Evolutionary conservation across 2,797 vertebrate genomes (phyloP), one percentile per base, ranked within the genome.

Genomic region (Lindbergichthys nudifrons): DNA sequence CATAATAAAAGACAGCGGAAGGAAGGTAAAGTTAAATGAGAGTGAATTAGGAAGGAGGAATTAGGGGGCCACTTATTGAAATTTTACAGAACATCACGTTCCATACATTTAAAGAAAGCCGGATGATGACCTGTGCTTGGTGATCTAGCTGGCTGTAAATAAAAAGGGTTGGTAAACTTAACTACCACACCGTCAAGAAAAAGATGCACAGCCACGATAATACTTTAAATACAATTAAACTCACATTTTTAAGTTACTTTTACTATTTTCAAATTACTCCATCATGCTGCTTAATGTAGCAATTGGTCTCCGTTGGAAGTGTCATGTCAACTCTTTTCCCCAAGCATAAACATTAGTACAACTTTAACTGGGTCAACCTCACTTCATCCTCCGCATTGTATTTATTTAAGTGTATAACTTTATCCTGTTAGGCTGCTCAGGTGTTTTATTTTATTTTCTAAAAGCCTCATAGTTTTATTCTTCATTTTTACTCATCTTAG

Each of bases 11-110:
- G 86, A 91, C 90, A 90, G 92, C 90, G 91, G 92, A 89, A 93
- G 93, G 93, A 93, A 93, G 90, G 93, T 90, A 85, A 92, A 94
- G 90, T 94, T 92, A 92, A 93, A 93, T 87, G 90, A 92, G 87
- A 87, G 88, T 53, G 86, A 93, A 93, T 92, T 91, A 88, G 88
- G 90, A 92, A 92, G 90, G 91, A 89, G 87, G 83, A 93, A 92
- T 92, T 92, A 91, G 84, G 85, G 77, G 89, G 86, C 70, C 77
- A 84, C 86, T 94, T 94, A 88, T 86, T 86, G 88, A 88, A 86
- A 80, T 74, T 77, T 87, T 89, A 89, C 82, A 80, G 70, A 84
- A 82, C 79, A 88, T 88, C 85, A 76, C 81, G 77, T 90, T 88
- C 78, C 87, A 90, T 93, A 91, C 90, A 91, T 88, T 70, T 78